Conservation (phyloP, 2,888 invertebrate species). For the Colletes collaris region DNA sequence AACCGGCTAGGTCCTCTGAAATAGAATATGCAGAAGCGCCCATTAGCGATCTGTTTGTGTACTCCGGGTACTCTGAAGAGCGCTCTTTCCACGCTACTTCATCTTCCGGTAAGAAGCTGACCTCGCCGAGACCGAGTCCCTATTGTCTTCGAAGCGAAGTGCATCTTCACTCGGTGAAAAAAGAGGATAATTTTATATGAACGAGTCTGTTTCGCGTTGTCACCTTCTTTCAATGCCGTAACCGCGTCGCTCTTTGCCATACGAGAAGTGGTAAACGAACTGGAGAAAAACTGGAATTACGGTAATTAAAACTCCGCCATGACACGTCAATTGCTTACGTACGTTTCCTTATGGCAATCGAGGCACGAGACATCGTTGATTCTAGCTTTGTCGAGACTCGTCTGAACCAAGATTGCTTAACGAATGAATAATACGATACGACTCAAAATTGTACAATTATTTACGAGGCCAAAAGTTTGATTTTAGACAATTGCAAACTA, state of each 20-base stretch:
- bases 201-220: conserved; percentile 33
- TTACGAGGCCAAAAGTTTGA: no score
- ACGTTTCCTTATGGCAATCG: not conserved
- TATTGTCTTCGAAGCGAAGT: conserved; percentile 56
- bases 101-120: conserved; percentile 67
- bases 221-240: conserved; percentile 7
- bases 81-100: conserved; percentile 65
- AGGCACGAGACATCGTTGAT: no score
- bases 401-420: no score
- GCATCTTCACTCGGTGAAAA: conserved; percentile 29
- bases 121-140: conserved; percentile 55
- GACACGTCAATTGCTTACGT: not conserved
- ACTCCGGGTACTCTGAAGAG: conserved; percentile 62
- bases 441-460: no score
- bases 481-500: no score
- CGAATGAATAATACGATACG: no score
- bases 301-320: not conserved
- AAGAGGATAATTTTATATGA: conserved; percentile 57
- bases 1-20: conserved; percentile 9
- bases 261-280: not conserved
- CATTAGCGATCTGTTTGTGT: conserved; percentile 73
- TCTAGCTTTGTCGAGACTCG: no score
- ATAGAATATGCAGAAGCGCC: conserved; percentile 54
- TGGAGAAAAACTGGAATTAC: not conserved
- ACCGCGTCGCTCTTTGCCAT: not conserved